phyloP scores from a whole-genome alignment of 2,888 invertebrate species.

The Cryptophagus acutangulus region DNA sequence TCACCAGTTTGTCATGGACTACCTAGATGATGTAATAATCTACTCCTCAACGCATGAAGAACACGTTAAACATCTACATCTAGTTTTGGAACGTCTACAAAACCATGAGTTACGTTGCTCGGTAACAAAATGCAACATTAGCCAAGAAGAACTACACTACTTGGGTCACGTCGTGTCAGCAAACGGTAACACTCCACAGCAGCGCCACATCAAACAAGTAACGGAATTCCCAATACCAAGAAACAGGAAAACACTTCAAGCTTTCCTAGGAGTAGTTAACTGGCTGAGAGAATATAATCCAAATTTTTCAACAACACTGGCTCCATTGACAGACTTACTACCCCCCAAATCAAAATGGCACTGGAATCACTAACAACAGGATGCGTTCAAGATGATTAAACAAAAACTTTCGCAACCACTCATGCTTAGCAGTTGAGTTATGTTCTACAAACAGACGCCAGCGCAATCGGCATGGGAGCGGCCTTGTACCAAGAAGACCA shows the following conservation, averaged over 20 bases:
- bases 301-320: neutral
- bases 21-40: constrained; percentile 9
- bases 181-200: too few relatives aligned
- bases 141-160: constrained; percentile 12
- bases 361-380: neutral
- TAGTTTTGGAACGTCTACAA: neutral
- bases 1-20: too few relatives aligned
- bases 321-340: neutral
- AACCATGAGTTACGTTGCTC: constrained; percentile 8
- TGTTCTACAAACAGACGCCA: neutral
- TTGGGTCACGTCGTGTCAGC: constrained; percentile 20
- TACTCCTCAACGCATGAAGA: constrained; percentile 5
- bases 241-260: neutral
- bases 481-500: constrained; percentile 5
- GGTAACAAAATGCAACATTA: constrained; percentile 14
- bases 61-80: constrained; percentile 3
- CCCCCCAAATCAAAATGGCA: neutral
- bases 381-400: neutral
- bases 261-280: neutral
- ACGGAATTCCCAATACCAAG: neutral
- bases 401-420: neutral
- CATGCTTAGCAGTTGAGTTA: neutral
- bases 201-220: neutral
- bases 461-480: constrained; percentile 1
- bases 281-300: too few relatives aligned